Evolutionary conservation across 2,113 vertebrate species (phyloP).

Genomic region (Etheostoma spectabile): DNA sequence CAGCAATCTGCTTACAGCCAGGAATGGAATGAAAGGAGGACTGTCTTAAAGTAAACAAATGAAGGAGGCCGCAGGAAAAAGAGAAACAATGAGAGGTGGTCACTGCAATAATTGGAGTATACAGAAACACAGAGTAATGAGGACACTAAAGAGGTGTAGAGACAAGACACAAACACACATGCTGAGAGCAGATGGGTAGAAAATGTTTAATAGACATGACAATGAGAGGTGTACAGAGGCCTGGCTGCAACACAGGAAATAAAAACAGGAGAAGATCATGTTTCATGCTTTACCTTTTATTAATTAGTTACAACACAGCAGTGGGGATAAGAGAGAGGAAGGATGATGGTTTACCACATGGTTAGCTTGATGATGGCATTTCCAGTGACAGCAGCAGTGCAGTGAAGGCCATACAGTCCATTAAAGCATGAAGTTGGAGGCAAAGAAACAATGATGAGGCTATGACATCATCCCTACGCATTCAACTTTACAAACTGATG

Average conservation of each 20-base stretch:
- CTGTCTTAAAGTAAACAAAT: slow-evolving; percentile 65
- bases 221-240: slow-evolving; percentile 48
- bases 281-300: slow-evolving; percentile 77
- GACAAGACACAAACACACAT: slow-evolving; percentile 68
- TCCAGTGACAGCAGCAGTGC: slow-evolving; percentile 56
- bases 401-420: slow-evolving; percentile 36
- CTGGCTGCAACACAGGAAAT: slow-evolving; percentile 50
- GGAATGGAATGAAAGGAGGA: slow-evolving; percentile 47
- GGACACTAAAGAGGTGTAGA: slow-evolving; percentile 56
- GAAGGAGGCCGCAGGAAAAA: slow-evolving; percentile 41
- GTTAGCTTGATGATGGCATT: slow-evolving; percentile 55
- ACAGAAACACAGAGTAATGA: slow-evolving; percentile 61
- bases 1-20: slow-evolving; percentile 54
- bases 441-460: slow-evolving; percentile 51
- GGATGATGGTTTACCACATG: slow-evolving; percentile 64
- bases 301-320: slow-evolving; percentile 55
- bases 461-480: slow-evolving; percentile 72
- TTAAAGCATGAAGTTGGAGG: slow-evolving; percentile 61
- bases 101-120: slow-evolving; percentile 37
- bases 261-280: slow-evolving; percentile 61
- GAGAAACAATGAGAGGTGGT: slow-evolving; percentile 43
- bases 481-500: slow-evolving; percentile 76
- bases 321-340: slow-evolving; percentile 4
- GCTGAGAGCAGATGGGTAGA: slow-evolving; percentile 48
- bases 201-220: slow-evolving; percentile 67